Conservation (phyloP, 2,888 invertebrate genomes). For the Chesias legatella region DNA sequence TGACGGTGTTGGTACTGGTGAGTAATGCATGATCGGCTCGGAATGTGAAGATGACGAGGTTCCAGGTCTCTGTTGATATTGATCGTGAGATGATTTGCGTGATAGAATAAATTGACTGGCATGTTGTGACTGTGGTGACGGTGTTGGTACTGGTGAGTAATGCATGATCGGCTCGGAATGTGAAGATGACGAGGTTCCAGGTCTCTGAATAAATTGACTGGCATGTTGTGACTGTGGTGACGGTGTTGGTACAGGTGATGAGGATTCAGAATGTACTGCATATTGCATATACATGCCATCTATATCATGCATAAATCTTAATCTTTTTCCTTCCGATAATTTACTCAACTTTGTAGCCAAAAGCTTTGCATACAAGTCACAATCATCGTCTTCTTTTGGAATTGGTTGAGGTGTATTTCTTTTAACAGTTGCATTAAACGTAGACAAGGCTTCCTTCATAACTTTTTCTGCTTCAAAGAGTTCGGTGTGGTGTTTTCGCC, state of each 20-base stretch:
- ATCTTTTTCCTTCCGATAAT: no score
- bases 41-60: no score
- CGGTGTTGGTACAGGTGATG: slow-evolving; percentile 11
- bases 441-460: slow-evolving; percentile 22
- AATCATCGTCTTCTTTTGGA: slow-evolving; percentile 15
- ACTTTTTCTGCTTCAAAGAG: slow-evolving; percentile 20
- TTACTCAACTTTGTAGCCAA: slow-evolving; percentile 13
- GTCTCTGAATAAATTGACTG: slow-evolving; percentile 5
- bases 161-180: no score
- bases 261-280: slow-evolving; percentile 10
- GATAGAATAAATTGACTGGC: slow-evolving; percentile 9
- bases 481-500: slow-evolving; percentile 12
- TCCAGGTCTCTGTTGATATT: no score
- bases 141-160: no score
- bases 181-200: no score
- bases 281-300: slow-evolving; percentile 10
- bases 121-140: no score
- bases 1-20: no score
- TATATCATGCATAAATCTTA: slow-evolving; percentile 15
- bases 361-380: slow-evolving; percentile 9
- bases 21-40: no score
- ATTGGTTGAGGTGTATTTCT: no score
- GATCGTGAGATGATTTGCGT: slow-evolving; percentile 9
- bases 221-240: slow-evolving; percentile 6
- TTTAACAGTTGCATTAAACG: slow-evolving; percentile 23